These are phyloP conservation scores for Himalopsyche japonica DNA, from an alignment of 2,888 invertebrate species.

Conservation along the genomic window DNA sequence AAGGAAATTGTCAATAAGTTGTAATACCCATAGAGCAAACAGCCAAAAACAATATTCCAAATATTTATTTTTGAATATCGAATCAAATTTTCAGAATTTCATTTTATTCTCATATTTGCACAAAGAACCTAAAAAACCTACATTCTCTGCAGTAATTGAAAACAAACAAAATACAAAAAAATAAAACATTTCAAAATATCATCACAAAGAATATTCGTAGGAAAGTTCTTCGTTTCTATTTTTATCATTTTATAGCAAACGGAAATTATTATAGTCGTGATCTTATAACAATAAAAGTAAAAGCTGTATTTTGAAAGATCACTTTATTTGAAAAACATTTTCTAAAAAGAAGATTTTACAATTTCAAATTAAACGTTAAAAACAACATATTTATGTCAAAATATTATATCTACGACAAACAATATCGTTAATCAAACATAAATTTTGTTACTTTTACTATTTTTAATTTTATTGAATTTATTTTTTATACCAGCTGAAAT, in stretches of 20 bases:
- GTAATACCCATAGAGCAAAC: not conserved
- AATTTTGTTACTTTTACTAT: too few relatives aligned
- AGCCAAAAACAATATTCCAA: not conserved
- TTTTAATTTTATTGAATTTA: too few relatives aligned
- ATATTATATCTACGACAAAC: too few relatives aligned
- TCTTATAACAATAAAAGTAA: not conserved
- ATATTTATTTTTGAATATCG: not conserved
- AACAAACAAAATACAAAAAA: not conserved
- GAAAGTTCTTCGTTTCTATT: not conserved
- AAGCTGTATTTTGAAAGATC: too few relatives aligned
- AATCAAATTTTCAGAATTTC: not conserved
- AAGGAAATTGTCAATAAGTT: not conserved
- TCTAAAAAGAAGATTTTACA: too few relatives aligned
- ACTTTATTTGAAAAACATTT: too few relatives aligned
- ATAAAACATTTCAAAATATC: not conserved
- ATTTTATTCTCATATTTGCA: not conserved
- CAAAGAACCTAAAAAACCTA: not conserved
- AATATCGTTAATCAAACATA: too few relatives aligned
- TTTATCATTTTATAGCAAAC: not conserved
- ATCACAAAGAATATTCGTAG: not conserved
- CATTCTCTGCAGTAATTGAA: not conserved
- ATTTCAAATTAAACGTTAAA: too few relatives aligned
- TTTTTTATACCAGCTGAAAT: too few relatives aligned
- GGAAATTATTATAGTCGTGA: not conserved
- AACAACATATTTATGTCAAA: too few relatives aligned